A percentile compares a stretch with the other conserved stretches of the same genome.
phyloP scores from a whole-genome alignment of 2,888 invertebrate genomes.

The Automeris io region DNA sequence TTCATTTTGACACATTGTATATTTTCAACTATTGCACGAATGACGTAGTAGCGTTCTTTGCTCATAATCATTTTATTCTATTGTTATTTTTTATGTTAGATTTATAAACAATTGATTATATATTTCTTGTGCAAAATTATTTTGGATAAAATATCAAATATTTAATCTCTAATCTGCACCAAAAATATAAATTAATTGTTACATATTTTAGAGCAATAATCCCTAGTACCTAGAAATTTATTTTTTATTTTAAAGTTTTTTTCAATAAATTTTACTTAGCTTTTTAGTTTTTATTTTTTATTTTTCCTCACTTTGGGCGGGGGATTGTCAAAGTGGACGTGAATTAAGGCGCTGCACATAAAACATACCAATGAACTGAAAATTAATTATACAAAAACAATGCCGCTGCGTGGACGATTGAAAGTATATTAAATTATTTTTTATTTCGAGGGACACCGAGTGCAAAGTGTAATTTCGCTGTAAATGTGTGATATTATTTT shows the following conservation, averaged over 20 bases:
- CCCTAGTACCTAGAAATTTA: conserved; percentile 36
- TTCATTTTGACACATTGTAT: conserved; percentile 30
- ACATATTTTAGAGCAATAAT: conserved; percentile 34
- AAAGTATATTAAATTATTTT: conserved; percentile 36
- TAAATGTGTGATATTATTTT: conserved; percentile 75
- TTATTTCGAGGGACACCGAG: conserved; percentile 50
- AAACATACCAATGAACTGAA: conserved; percentile 47
- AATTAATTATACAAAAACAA: conserved; percentile 41
- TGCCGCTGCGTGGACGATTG: conserved; percentile 51
- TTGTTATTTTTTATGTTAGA: conserved; percentile 28
- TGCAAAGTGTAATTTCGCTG: conserved; percentile 66
- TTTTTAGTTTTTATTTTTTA: conserved; percentile 38
- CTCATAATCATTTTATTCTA: conserved; percentile 35
- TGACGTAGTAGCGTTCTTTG: conserved; percentile 49
- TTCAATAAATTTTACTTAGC: conserved; percentile 54
- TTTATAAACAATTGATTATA: conserved; percentile 17
- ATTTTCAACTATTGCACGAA: conserved; percentile 44
- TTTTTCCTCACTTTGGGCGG: conserved; percentile 47
- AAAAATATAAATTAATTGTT: conserved; percentile 30
- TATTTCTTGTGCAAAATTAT: conserved; percentile 40
- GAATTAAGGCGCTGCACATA: conserved; percentile 68
- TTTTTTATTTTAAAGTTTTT: conserved; percentile 27
- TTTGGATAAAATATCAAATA: too few species aligned
- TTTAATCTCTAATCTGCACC: conserved; percentile 26
- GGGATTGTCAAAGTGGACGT: conserved; percentile 71